phyloP scores from a whole-genome alignment of 2,113 vertebrate species.

The Apodemus speciosus region DNA sequence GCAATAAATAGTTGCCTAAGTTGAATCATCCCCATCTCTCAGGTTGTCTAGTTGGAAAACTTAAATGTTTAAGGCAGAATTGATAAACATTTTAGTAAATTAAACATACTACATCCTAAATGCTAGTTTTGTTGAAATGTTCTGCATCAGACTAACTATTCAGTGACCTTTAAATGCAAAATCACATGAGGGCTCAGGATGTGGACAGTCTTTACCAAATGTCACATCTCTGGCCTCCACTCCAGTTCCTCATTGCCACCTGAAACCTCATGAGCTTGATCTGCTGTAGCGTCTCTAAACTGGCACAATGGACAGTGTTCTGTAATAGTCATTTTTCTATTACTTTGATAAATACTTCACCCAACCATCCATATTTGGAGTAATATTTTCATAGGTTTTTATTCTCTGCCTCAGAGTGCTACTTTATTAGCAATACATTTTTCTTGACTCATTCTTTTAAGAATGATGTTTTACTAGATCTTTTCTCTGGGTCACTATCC shows the following conservation, averaged over 20 bases:
- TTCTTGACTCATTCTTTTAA: not conserved
- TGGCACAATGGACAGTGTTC: not conserved
- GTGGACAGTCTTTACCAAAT: not conserved
- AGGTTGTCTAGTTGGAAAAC: not conserved
- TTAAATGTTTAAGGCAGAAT: not conserved
- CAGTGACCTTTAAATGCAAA: not conserved
- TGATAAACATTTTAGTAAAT: not conserved
- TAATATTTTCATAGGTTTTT: not conserved
- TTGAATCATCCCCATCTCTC: not conserved
- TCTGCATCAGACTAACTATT: not conserved
- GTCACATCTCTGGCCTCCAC: not conserved
- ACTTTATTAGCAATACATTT: not conserved
- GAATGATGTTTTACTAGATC: not conserved
- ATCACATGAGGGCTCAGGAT: not conserved
- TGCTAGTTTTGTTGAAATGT: not conserved
- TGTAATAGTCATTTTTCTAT: not conserved
- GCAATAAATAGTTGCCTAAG: not conserved
- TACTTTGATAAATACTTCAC: not conserved
- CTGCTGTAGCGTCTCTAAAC: not conserved
- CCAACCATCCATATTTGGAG: not conserved
- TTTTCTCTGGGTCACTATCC: not conserved
- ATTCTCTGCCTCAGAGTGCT: not conserved
- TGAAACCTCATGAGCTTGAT: not conserved
- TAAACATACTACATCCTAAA: not conserved
- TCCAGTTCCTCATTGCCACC: not conserved